Evolutionary conservation across 2,888 invertebrate genomes (phyloP), one percentile per base, ranked within the genome.

Genomic region (Tiliacea aurago): DNA sequence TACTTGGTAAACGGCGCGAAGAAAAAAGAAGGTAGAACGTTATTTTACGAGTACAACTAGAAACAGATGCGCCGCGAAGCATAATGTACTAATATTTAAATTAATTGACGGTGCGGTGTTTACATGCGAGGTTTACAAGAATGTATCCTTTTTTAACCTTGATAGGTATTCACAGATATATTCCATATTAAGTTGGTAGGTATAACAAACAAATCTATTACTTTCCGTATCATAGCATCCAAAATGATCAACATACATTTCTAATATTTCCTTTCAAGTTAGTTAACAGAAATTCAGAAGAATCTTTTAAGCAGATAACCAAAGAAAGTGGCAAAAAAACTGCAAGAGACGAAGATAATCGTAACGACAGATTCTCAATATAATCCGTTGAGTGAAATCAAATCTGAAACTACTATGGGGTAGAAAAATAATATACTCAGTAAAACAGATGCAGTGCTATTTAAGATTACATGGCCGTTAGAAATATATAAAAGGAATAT

Each of bases 1-100:
- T 85, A 83, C 85, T 76, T 85, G 81, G 87, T 84, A 85, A 84
- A 83, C 77, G 85, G 70, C 28, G 72, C 62, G 56, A 70, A 78
- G 71, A 83, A 85, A 84, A 84, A 86, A 83, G 69, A 84, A 56
- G 68, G 83, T 70, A 85, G 79, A 84, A 76, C 64, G 63, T 81
- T 84, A 83, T 84, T 81, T 78, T 78, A 75, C n/a, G 45, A 83
- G 70, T 53, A 68, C 33, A 63, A 66, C 61, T 55, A 72, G 69
- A 73, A 80, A 85, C 80, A 85, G 73, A 84, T 84, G 83, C 68
- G 58, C 81, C 78, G 56, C 73, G 65, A 70, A 78, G 78, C 74
- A 74, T 80, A 70, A 23, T 37, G 47, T 61, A 45, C 49, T 56
- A 10, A n/a, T 59, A 74, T 70, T 67, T 43, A 67, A 84, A 80